Evolutionary conservation across 2,113 vertebrate species (phyloP), one percentile per base, ranked within the genome.

Genomic region (Lota lota): DNA sequence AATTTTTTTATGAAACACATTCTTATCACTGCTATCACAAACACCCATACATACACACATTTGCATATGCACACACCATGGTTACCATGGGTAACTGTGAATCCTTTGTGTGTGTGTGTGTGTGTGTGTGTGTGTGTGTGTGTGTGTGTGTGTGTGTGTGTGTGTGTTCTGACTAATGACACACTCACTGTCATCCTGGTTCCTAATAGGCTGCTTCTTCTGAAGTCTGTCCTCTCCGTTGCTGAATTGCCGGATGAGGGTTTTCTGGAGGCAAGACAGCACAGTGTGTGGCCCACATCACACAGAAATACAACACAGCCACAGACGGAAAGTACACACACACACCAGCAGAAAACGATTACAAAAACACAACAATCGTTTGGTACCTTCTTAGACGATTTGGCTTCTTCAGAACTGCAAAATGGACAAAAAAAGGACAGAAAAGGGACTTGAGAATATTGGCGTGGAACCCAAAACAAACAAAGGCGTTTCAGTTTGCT

Each of bases 161-260:
- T 28, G 28, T 28, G 28, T 28, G 6, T 28, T 28, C 28, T 2
- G 22, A 24, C 21, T 22, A 18, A 19, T 28, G 12, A 22, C 7
- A 64, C 21, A 73, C 93, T 93, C 82, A 98, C 97, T 93, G 90
- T 99, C 97, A 63, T 99, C 97, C 0, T 92, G 94, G 80, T 94
- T 95, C 50, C 93, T 93, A 76, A 99, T 95, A 2, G 96, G 94
- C 70, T 97, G 97, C 47, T 95, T 95, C 82, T 97, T 98, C 86
- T 96, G 95, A 61, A 95, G 86, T 74, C 94, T 91, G 64, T 99
- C 97, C 50, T 99, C 97, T 3, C 93, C 92, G 0, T 94, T 91
- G 87, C 95, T 98, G 85, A 98, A 99, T 72, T 98, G 94, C 72
- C 97, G 92, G 84, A 99, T 87, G 62, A 99, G 93, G 68, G 95